Evolutionary conservation across 1,140 invertebrate genomes (phyloP).

Genomic region (Globodera rostochiensis): DNA sequence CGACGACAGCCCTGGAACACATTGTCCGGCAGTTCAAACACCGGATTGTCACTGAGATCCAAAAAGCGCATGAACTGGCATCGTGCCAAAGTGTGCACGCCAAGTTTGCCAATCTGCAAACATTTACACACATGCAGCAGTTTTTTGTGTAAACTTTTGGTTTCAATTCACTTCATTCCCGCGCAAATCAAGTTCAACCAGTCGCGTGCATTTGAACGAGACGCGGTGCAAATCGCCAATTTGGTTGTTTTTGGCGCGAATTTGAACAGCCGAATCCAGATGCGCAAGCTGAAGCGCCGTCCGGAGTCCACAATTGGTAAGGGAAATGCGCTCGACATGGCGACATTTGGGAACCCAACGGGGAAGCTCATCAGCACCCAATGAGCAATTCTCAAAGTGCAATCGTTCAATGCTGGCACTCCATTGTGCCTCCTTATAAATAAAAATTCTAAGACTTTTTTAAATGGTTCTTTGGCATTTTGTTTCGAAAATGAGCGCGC

Average conservation of each 20-base stretch:
- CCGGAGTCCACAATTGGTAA: constrained; percentile 9
- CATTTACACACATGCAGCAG: neutral
- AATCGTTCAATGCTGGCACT: constrained; percentile 16
- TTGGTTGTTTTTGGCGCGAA: constrained; percentile 30
- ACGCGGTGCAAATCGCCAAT: constrained; percentile 29
- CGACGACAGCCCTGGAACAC: constrained; percentile 37
- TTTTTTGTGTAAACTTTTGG: neutral
- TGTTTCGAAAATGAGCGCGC: neutral
- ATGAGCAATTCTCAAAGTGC: constrained; percentile 6
- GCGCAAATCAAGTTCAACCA: constrained; percentile 40
- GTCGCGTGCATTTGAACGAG: constrained; percentile 18
- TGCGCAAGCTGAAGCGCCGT: constrained; percentile 15
- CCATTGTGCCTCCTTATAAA: constrained; percentile 28
- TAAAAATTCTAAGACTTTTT: neutral
- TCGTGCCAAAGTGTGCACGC: constrained; percentile 43
- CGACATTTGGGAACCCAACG: constrained; percentile 26
- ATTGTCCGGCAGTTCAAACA: constrained; percentile 28
- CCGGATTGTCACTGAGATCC: constrained; percentile 38
- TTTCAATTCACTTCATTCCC: constrained; percentile 24
- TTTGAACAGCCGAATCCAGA: constrained; percentile 11
- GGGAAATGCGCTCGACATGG: constrained; percentile 11
- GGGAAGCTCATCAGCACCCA: constrained; percentile 9
- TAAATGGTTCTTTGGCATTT: neutral
- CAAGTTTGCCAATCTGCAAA: constrained; percentile 43
- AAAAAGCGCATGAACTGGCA: constrained; percentile 25